Conservation (phyloP, 2,797 vertebrate species). For the Molothrus aeneus region DNA sequence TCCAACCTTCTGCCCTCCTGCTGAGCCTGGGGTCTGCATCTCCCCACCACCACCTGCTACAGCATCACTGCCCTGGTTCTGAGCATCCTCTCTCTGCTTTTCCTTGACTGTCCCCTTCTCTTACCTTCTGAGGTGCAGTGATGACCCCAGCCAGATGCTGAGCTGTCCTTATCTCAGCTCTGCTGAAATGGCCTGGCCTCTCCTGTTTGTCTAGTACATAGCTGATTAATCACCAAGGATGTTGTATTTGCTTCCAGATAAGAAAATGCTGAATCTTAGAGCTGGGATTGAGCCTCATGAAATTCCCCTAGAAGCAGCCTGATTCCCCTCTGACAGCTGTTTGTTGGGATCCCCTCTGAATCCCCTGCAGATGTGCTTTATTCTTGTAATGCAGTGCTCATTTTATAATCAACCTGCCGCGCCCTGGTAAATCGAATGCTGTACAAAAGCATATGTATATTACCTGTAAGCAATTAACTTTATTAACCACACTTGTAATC, state of each 20-base stretch:
- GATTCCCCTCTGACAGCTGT: background rate
- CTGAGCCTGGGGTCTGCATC: rapidly evolving
- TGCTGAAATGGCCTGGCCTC: background rate
- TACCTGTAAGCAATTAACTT: constrained; percentile 46
- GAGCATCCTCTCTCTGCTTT: background rate
- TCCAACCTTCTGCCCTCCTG: background rate
- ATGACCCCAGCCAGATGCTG: background rate
- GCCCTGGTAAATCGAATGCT: background rate
- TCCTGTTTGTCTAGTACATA: background rate
- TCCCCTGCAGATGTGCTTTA: background rate
- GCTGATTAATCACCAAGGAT: background rate
- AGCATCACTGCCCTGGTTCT: rapidly evolving
- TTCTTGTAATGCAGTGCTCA: background rate
- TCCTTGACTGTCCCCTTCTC: background rate
- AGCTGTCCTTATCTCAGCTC: background rate
- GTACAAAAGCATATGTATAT: background rate
- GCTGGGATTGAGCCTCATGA: background rate
- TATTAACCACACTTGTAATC: constrained; percentile 51
- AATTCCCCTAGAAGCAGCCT: background rate
- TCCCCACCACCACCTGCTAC: background rate
- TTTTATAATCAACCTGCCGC: background rate
- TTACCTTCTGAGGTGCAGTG: background rate
- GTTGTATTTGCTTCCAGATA: constrained; percentile 11
- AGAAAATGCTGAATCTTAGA: background rate
- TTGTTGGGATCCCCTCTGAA: background rate